Percentiles rank a stretch among this genome's conserved stretches.
Conservation (phyloP, 1,140 invertebrate genomes). For the Aphaenogaster rudis region DNA sequence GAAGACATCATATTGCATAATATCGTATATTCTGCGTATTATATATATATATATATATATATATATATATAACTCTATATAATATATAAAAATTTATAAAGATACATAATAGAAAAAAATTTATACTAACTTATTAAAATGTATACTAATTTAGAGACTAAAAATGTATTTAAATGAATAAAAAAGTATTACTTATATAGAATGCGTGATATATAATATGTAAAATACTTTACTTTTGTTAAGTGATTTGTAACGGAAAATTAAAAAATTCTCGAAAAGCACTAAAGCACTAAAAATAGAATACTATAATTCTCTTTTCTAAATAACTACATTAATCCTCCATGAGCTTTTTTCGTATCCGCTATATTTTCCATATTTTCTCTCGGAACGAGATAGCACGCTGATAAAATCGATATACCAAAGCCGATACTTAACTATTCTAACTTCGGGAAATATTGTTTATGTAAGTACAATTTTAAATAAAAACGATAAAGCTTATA, state of each 20-base stretch:
- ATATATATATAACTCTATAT: too few species aligned
- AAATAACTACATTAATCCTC: neutral
- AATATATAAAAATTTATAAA: neutral
- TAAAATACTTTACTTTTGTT: neutral
- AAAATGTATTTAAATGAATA: neutral
- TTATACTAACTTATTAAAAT: neutral
- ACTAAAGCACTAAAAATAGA: neutral
- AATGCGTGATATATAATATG: neutral
- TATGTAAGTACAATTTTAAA: neutral
- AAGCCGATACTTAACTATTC: neutral
- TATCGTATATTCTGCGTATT: neutral
- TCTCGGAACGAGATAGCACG: neutral
- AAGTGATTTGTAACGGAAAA: neutral
- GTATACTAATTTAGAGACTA: neutral
- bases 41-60: neutral
- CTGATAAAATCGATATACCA: conserved; percentile 7
- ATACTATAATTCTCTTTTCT: neutral
- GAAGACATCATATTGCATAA: neutral
- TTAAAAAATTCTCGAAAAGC: neutral
- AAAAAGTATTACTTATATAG: neutral
- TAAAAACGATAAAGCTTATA: neutral
- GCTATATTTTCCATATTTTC: conserved; percentile 1
- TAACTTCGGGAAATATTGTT: neutral
- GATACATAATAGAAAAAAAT: neutral
- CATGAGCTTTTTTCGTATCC: neutral